Conservation (phyloP, 2,113 vertebrate species). For the Perca schrenkii region DNA sequence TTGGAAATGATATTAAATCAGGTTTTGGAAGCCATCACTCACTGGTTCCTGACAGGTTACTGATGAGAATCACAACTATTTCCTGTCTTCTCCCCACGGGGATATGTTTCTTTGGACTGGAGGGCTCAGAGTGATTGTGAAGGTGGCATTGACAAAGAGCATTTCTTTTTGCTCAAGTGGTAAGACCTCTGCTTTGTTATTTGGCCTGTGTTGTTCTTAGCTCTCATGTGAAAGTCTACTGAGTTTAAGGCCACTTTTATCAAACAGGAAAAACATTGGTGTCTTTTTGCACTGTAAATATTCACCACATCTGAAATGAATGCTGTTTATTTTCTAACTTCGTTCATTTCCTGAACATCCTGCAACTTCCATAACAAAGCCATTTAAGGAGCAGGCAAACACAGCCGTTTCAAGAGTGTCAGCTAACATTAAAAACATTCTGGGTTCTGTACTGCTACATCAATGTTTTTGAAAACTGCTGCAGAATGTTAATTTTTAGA, state of each 20-base stretch:
- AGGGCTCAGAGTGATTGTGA: conserved; percentile 25
- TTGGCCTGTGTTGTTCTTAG: conserved; percentile 54
- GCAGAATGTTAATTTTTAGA: background rate
- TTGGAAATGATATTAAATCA: conserved; percentile 72
- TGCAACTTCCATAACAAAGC: conserved; percentile 23
- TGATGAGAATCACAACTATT: conserved; percentile 78
- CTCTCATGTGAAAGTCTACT: conserved; percentile 14
- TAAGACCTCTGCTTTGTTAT: conserved; percentile 42
- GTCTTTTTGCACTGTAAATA: conserved; percentile 48
- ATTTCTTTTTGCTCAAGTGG: conserved; percentile 46
- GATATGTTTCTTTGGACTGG: conserved; percentile 48
- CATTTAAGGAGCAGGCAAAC: conserved; percentile 7
- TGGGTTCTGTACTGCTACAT: background rate
- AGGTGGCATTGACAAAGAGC: conserved; percentile 67
- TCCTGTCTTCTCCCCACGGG: conserved; percentile 54
- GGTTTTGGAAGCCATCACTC: conserved; percentile 62
- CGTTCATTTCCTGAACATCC: conserved; percentile 55
- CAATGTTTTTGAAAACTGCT: conserved; percentile 11
- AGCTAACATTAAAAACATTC: conserved; percentile 36
- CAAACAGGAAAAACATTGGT: conserved; percentile 13
- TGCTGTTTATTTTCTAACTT: conserved; percentile 69
- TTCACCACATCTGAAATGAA: conserved; percentile 60
- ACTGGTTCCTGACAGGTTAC: conserved; percentile 75
- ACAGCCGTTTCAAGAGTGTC: conserved; percentile 32
- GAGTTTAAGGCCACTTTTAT: conserved; percentile 32